Conservation (phyloP, 2,113 vertebrate species). For the Pseudorectes ferrugineus region DNA sequence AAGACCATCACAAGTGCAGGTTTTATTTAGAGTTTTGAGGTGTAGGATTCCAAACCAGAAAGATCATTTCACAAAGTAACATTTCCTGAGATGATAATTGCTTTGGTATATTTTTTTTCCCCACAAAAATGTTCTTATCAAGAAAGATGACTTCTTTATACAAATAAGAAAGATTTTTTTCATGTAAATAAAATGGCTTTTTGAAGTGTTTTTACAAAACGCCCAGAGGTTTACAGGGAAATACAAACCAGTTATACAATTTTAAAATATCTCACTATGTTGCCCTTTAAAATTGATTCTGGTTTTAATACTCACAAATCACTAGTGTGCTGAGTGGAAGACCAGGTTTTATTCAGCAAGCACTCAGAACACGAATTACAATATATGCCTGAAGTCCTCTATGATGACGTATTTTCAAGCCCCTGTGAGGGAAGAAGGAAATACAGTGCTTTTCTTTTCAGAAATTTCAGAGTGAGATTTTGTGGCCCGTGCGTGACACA, state of each 20-base stretch:
- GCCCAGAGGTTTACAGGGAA: background rate
- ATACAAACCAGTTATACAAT: background rate
- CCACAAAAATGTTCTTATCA: background rate
- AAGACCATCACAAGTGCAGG: background rate
- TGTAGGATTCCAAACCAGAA: background rate
- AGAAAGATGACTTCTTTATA: background rate
- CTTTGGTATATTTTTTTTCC: background rate
- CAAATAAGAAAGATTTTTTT: background rate
- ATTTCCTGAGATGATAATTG: background rate
- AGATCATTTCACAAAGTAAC: background rate
- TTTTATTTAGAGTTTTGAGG: background rate
- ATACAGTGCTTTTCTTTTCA: background rate
- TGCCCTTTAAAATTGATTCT: background rate
- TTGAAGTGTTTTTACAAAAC: background rate
- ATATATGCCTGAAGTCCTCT: background rate
- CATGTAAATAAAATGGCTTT: background rate
- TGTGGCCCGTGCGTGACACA: accelerated
- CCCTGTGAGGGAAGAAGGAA: background rate
- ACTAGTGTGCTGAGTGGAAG: background rate
- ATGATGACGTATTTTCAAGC: background rate
- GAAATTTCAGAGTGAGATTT: background rate
- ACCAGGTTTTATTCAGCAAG: background rate
- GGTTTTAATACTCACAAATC: background rate
- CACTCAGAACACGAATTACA: background rate
- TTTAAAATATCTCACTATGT: background rate